phyloP scores from a whole-genome alignment of 2,797 vertebrate genomes.

The Phataginus tricuspis region DNA sequence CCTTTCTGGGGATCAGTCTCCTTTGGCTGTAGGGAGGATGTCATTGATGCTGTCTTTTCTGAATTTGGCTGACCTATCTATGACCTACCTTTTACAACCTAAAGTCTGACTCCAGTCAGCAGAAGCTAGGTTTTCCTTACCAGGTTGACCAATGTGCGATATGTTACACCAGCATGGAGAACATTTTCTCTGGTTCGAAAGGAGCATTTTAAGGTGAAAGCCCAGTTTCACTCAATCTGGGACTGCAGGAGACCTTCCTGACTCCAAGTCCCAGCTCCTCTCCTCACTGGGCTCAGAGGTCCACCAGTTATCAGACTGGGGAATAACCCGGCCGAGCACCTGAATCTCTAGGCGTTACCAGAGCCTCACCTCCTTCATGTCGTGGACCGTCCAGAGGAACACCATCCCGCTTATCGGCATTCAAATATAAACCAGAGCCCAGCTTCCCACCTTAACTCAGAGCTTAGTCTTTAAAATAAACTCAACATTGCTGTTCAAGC shows the following conservation, averaged over 20 bases:
- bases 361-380: not conserved
- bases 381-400: not conserved
- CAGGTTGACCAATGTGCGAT: not conserved
- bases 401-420: not conserved
- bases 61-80: not conserved
- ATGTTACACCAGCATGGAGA: not conserved
- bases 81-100: constrained; percentile 3
- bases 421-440: not conserved
- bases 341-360: not conserved
- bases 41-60: not conserved
- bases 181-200: not conserved
- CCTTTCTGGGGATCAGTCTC: not conserved
- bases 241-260: not conserved
- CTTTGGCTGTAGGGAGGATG: not conserved
- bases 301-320: not conserved
- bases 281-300: not conserved
- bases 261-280: not conserved
- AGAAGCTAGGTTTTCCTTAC: not conserved
- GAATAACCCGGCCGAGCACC: not conserved
- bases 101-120: not conserved
- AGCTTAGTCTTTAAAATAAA: not conserved
- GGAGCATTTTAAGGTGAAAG: not conserved
- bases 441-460: not conserved
- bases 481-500: not conserved
- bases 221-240: not conserved